A percentile compares a stretch with the other conserved stretches of the same genome.
Evolutionary conservation across 2,797 vertebrate genomes (phyloP).

Genomic region (Leuciscus waleckii): DNA sequence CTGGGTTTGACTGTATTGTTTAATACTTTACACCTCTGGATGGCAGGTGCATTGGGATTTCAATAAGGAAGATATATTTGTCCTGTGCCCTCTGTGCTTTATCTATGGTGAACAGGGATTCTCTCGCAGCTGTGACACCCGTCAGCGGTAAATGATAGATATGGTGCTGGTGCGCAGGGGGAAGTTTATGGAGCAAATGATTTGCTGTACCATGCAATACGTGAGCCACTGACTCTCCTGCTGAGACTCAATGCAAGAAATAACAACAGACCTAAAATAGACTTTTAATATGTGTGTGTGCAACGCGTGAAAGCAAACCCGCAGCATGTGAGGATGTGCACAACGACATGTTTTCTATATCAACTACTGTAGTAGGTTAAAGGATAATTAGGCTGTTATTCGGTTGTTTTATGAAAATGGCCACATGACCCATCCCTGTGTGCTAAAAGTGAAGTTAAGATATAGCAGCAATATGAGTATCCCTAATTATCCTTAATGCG

Average conservation of each 20-base stretch:
- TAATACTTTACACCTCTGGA: conserved; percentile 46
- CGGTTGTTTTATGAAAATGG: neutral
- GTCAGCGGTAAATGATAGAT: conserved; percentile 47
- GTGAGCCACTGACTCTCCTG: conserved; percentile 6
- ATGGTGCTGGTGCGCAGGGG: conserved; percentile 30
- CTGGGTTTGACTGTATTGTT: conserved; percentile 30
- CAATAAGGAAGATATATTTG: conserved; percentile 47
- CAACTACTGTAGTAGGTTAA: neutral
- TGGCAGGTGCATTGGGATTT: conserved; percentile 39
- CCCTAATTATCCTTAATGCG: conserved; percentile 23
- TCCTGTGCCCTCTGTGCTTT: conserved; percentile 44
- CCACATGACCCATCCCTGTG: neutral
- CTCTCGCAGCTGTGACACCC: conserved; percentile 47
- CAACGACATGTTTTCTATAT: neutral
- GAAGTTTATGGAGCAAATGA: conserved; percentile 49
- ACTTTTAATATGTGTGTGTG: neutral
- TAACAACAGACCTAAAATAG: conserved; percentile 38
- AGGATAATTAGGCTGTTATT: conserved; percentile 22
- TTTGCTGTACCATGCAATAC: conserved; percentile 35
- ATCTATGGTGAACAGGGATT: conserved; percentile 44
- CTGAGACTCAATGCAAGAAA: conserved; percentile 24
- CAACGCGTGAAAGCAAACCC: neutral
- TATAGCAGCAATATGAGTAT: conserved; percentile 13
- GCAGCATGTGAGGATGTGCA: neutral
- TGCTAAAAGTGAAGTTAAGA: neutral